A percentile compares a stretch with the other conserved stretches of the same genome.
These are phyloP conservation scores for Maniola jurtina DNA, from an alignment of 1,140 invertebrate genomes.

Conservation along the genomic window DNA sequence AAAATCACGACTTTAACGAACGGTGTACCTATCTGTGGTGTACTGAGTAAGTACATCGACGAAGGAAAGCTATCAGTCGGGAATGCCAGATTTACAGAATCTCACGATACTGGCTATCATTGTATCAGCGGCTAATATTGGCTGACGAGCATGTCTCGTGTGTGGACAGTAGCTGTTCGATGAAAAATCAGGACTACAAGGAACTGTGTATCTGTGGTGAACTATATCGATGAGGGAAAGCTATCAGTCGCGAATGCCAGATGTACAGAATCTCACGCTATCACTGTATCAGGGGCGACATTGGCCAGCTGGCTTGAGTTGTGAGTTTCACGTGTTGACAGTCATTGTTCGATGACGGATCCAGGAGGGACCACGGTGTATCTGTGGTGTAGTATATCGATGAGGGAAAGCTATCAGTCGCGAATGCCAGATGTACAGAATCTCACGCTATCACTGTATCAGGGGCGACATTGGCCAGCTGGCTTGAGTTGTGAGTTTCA, in stretches of 20 bases:
- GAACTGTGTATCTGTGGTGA: no score
- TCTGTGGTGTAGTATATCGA: no score
- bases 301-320: no score
- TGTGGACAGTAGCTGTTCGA: slow-evolving; percentile 1
- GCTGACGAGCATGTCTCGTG: slow-evolving; percentile 1
- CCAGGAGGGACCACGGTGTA: no score
- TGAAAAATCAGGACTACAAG: not conserved
- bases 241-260: slow-evolving; percentile 33
- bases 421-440: slow-evolving; percentile 28
- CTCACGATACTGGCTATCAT: slow-evolving; percentile 29
- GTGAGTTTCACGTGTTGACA: not conserved
- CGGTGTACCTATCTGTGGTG: no score
- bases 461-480: slow-evolving; percentile 20
- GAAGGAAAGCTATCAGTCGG: slow-evolving; percentile 29
- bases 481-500: no score
- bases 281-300: slow-evolving; percentile 18
- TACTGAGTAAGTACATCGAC: not conserved
- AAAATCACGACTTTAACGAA: no score
- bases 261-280: slow-evolving; percentile 29
- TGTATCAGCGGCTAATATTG: slow-evolving; percentile 21
- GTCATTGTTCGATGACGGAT: slow-evolving; percentile 1
- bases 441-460: slow-evolving; percentile 28
- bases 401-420: slow-evolving; percentile 29
- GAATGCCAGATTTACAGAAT: slow-evolving; percentile 28
- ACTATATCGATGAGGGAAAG: slow-evolving; percentile 17